Base-by-base conservation (phyloP, 1,140 invertebrate genomes). In the Bicyclus anynana region DNA sequence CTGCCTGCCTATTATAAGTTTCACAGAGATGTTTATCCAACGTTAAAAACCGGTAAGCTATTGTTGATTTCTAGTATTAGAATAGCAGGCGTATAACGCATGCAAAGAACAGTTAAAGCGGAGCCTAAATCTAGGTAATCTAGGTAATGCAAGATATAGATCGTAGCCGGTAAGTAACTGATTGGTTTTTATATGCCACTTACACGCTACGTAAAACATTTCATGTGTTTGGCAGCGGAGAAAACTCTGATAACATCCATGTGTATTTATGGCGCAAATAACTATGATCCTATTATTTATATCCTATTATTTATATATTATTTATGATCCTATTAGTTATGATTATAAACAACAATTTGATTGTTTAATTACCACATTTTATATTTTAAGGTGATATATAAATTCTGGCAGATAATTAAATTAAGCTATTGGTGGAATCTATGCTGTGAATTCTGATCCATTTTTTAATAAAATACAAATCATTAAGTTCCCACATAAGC, bases 1-100 rank as follows among this genome's bases (percentile, higher is more conserved):
- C 62, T 72, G 21, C 51, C 63, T 37, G 64, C 53, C 23, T 72
- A 72, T 48, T 81, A 74, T 46, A 84, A 84, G 53, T 85, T 62
- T 20, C 84, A 85, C 44, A 73, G 56, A 53, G 67, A 82, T 72
- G 75, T 84, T 14, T 87, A 86, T 54, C 83, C 84, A 21, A 67
- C 53, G 4, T 53, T 87, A 27, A 75, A 76, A 65, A 74, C 68
- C 17, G 63, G 65, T 65, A 67, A 50, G 59, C 55, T 16, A 9
- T 40, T 23, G 23, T 29, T 14, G 20, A 52, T 35, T 53, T 20
- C 23, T 27, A 12, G 26, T 20, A 21, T 3, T 16, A 51, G 13
- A 42, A 14, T 52, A 35, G 16, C 18, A 52, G n/a, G n/a, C n/a
- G n/a, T n/a, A n/a, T 23, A 23, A 23, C 23, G 23, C 26, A 10